Evolutionary conservation across 1,140 invertebrate genomes (phyloP), one percentile per base, ranked within the genome.

Genomic region (Sinonovacula constricta): DNA sequence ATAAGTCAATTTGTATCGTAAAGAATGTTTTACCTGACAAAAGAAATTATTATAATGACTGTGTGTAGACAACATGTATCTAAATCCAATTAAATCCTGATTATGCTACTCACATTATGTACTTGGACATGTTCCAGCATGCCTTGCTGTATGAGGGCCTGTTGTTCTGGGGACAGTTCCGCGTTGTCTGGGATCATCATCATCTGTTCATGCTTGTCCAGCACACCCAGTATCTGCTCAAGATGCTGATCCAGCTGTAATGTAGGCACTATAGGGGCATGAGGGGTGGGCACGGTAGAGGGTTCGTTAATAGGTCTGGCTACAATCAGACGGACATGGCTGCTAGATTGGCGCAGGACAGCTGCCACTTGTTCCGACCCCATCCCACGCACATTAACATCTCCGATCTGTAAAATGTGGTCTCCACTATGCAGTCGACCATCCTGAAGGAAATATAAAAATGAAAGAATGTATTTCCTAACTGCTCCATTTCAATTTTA

Each of bases 401-500:
- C 96, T 7, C 96, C 96, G 80, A 98, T 97, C 92, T 98, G 97
- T 63, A 99, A 92, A 63, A 99, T 95, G 91, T 98, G 97, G 91
- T 99, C 97, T 15, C 97, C 97, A 90, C 96, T 95, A 88, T 96
- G 95, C 67, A 99, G 92, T 7, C 96, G 93, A 5, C 94, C 95
- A 92, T 98, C 96, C 92, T 96, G 93, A 28, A 84, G 80, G 22
- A 69, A 10, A 45, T 10, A 45, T 45, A 18, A 45, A 10, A 45
- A n/a, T n/a, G n/a, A n/a, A n/a, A n/a, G n/a, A n/a, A n/a, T n/a
- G n/a, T n/a, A n/a, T n/a, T n/a, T n/a, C n/a, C n/a, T n/a, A n/a
- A n/a, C n/a, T n/a, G n/a, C n/a, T n/a, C n/a, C n/a, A n/a, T n/a
- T n/a, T n/a, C n/a, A n/a, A n/a, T n/a, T n/a, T n/a, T n/a, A n/a